phyloP scores from a whole-genome alignment of 2,888 invertebrate genomes.

The Parapristionchus giblindavisi region DNA sequence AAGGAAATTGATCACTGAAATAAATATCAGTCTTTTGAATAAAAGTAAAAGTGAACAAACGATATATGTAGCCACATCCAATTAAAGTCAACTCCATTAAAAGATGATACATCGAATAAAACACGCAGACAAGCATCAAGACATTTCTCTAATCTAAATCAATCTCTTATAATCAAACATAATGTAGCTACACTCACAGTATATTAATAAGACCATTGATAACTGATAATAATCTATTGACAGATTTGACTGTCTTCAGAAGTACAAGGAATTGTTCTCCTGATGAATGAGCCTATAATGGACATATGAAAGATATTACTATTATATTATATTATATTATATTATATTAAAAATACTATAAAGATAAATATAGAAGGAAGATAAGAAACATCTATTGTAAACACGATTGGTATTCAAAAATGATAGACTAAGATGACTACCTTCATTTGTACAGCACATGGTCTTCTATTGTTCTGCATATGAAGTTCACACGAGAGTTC shows the following conservation, averaged over 20 bases:
- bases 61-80: slow-evolving; percentile 58
- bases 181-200: background rate
- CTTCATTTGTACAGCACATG: slow-evolving; percentile 40
- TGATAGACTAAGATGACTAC: too few species aligned
- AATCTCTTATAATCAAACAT: background rate
- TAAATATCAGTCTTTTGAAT: background rate
- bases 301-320: background rate
- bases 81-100: slow-evolving; percentile 50
- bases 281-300: slow-evolving; percentile 17
- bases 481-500: slow-evolving; percentile 46
- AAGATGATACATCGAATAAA: slow-evolving; percentile 48
- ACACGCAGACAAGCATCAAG: slow-evolving; percentile 48
- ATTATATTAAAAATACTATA: background rate
- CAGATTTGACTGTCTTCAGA: slow-evolving; percentile 16
- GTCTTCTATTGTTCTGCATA: slow-evolving; percentile 47
- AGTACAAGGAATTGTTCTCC: slow-evolving; percentile 30
- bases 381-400: too few species aligned
- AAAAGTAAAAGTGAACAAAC: slow-evolving; percentile 37
- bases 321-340: background rate
- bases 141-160: slow-evolving; percentile 40
- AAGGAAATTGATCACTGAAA: slow-evolving; percentile 47
- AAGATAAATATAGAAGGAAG: too few species aligned
- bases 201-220: slow-evolving; percentile 21
- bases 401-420: too few species aligned
- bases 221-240: slow-evolving; percentile 11